Conservation (phyloP, 2,888 invertebrate species). For the Andrena fulva region DNA sequence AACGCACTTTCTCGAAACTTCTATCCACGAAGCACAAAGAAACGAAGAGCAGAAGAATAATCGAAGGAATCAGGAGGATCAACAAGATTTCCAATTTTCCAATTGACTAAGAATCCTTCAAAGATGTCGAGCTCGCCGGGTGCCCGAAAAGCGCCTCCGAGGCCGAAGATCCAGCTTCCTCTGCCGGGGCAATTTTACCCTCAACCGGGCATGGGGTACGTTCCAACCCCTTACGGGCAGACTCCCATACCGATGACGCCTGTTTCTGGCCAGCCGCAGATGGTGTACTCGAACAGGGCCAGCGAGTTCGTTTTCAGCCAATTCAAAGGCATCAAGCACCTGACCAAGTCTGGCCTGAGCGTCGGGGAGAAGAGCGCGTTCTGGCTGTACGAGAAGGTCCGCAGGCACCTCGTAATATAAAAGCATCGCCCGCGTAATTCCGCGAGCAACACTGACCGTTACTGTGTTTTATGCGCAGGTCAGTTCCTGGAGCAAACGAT, state of each 20-base stretch:
- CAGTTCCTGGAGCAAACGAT: slow-evolving; percentile 91
- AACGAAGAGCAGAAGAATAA: too few relatives aligned
- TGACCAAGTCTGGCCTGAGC: slow-evolving; percentile 93
- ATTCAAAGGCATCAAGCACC: slow-evolving; percentile 91
- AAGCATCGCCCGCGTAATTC: too few relatives aligned
- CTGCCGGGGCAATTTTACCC: slow-evolving; percentile 81
- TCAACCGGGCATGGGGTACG: slow-evolving; percentile 78
- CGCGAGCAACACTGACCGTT: background rate
- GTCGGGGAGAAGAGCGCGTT: slow-evolving; percentile 93
- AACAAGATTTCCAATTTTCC: background rate
- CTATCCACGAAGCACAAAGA: too few relatives aligned
- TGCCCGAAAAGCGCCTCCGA: slow-evolving; percentile 72
- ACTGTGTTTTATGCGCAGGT: slow-evolving; percentile 77
- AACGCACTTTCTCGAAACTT: too few relatives aligned
- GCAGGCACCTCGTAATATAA: background rate
- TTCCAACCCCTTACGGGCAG: slow-evolving; percentile 79
- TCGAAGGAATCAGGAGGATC: too few relatives aligned
- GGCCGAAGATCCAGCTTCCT: slow-evolving; percentile 81
- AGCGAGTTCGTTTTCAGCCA: slow-evolving; percentile 93
- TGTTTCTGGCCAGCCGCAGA: slow-evolving; percentile 79
- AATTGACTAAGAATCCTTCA: background rate
- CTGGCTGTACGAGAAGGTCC: slow-evolving; percentile 91
- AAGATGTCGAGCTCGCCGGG: slow-evolving; percentile 77
- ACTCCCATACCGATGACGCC: slow-evolving; percentile 84
- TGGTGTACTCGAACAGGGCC: slow-evolving; percentile 88